Conservation (phyloP, 2,113 vertebrate genomes). For the Pygoscelis adeliae region DNA sequence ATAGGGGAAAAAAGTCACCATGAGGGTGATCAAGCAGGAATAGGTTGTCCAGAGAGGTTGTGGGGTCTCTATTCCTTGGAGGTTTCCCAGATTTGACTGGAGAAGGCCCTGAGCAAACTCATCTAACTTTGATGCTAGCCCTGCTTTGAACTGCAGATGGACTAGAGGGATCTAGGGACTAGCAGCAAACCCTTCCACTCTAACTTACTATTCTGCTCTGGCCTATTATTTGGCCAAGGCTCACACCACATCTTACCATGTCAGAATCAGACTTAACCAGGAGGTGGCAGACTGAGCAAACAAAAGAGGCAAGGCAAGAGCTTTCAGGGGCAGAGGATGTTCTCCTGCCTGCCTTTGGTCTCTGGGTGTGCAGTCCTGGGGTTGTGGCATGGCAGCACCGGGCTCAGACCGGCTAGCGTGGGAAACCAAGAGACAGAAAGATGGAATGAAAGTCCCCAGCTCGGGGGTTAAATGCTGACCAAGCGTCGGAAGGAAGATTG, state of each 20-base stretch:
- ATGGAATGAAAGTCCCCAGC: rapidly evolving
- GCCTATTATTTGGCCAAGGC: background rate
- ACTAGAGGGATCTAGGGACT: background rate
- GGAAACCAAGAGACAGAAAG: background rate
- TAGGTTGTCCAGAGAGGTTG: background rate
- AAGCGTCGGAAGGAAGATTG: background rate
- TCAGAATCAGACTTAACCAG: constrained; percentile 12
- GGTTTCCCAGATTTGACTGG: background rate
- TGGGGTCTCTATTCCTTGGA: background rate
- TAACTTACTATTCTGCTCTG: background rate
- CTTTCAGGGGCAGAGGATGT: rapidly evolving
- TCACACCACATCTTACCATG: rapidly evolving
- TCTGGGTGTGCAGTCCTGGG: rapidly evolving
- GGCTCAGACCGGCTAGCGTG: background rate
- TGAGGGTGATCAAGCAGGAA: background rate
- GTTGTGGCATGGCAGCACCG: rapidly evolving
- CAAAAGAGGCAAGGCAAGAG: background rate
- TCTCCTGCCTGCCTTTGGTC: background rate
- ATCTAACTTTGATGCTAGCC: background rate
- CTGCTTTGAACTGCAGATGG: background rate
- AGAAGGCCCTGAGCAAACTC: background rate
- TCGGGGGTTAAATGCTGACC: background rate
- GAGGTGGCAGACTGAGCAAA: constrained; percentile 61
- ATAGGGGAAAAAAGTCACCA: background rate
- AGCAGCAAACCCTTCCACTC: background rate